phyloP scores from a whole-genome alignment of 2,797 vertebrate species.

The Cossypha dichroa region DNA sequence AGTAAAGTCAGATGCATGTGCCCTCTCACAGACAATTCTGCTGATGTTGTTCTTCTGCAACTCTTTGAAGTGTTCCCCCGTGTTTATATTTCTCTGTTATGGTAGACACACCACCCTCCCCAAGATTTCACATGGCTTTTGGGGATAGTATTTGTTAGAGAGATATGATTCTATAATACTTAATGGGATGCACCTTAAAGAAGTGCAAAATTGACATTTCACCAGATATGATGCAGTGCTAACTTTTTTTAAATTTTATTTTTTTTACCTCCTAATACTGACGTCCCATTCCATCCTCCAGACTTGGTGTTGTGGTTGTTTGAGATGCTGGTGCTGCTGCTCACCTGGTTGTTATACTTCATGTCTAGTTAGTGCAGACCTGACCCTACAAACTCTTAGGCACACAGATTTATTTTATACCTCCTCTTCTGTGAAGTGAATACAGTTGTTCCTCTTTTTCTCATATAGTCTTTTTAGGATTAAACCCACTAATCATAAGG shows the following conservation, averaged over 20 bases:
- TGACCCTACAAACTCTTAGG: background rate
- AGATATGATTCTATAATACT: rapidly evolving
- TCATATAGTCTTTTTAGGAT: background rate
- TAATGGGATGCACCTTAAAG: background rate
- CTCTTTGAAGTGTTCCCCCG: background rate
- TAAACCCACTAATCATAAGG: background rate
- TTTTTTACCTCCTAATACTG: background rate
- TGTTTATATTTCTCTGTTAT: background rate
- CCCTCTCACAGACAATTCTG: background rate
- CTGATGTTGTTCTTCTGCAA: background rate
- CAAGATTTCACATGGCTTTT: background rate
- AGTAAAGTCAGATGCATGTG: background rate
- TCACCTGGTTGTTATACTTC: background rate
- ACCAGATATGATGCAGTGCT: background rate
- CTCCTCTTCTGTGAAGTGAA: background rate
- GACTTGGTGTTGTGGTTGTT: background rate
- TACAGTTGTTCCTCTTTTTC: background rate
- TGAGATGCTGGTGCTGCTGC: background rate
- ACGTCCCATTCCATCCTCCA: background rate
- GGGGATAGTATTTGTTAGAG: background rate
- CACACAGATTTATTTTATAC: background rate
- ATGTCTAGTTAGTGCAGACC: background rate
- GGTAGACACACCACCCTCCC: rapidly evolving
- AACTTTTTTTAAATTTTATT: background rate
- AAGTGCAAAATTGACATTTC: background rate